Percentiles rank a stretch among this genome's conserved stretches.
phyloP scores from a whole-genome alignment of 2,888 invertebrate genomes.

The Leucozona laternaria region DNA sequence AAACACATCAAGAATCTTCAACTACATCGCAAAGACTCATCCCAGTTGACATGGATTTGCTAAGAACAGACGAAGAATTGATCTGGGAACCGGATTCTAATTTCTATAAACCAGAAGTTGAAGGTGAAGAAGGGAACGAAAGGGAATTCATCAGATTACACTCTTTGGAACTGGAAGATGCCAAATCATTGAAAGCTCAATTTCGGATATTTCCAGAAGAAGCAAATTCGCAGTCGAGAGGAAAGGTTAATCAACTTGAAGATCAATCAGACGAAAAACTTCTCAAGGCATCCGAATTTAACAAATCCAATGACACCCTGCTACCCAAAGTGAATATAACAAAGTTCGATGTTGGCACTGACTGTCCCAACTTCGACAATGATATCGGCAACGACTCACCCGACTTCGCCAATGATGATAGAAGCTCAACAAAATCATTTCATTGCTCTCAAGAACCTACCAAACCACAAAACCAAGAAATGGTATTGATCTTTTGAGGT shows the following conservation, averaged over 20 bases:
- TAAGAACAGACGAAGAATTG: slow-evolving; percentile 21
- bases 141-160: too few species aligned
- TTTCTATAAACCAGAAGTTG: background rate
- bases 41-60: slow-evolving; percentile 55
- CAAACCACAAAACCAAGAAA: slow-evolving; percentile 5
- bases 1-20: background rate
- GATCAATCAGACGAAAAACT: slow-evolving; percentile 2
- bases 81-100: background rate
- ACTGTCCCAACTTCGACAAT: background rate
- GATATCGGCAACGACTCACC: background rate
- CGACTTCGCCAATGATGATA: background rate
- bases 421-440: slow-evolving; percentile 1
- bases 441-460: background rate
- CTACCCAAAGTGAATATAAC: background rate
- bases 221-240: background rate
- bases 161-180: background rate
- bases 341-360: slow-evolving; percentile 15
- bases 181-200: background rate
- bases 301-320: background rate
- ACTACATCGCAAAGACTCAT: slow-evolving; percentile 15
- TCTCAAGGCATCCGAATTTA: background rate
- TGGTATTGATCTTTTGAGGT: background rate
- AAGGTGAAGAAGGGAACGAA: background rate
- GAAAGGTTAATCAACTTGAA: background rate
- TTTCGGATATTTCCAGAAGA: background rate